These are phyloP conservation scores for Apeira syringaria DNA, from an alignment of 2,888 invertebrate genomes.

Conservation along the genomic window DNA sequence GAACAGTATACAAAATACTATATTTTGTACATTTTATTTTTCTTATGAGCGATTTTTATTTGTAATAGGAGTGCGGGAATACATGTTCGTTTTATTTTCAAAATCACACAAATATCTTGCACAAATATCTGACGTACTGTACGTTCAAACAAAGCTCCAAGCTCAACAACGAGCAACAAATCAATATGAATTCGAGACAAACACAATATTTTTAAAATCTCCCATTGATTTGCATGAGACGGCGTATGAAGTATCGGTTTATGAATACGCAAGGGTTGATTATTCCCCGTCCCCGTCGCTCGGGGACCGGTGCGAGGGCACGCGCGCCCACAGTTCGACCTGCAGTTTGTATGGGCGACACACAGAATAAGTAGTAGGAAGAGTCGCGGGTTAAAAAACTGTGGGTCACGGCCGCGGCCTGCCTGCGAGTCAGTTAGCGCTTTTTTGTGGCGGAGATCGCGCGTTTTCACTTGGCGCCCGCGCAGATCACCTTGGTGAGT, in stretches of 20 bases:
- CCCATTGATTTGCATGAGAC: conserved; percentile 31
- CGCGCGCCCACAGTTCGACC: conserved; percentile 34
- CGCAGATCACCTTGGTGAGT: conserved; percentile 49
- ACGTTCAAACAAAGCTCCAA: not conserved
- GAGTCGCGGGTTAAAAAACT: conserved; percentile 61
- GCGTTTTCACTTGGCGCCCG: conserved; percentile 48
- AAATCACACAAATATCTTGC: too few relatives aligned
- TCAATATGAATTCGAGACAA: conserved; percentile 19
- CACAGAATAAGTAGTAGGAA: conserved; percentile 6
- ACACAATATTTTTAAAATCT: conserved; percentile 18
- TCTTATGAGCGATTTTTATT: too few relatives aligned
- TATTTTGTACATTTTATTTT: too few relatives aligned
- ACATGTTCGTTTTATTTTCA: too few relatives aligned
- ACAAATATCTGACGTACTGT: too few relatives aligned
- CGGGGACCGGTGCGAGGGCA: conserved; percentile 51
- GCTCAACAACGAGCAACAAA: conserved; percentile 1
- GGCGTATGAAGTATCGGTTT: conserved; percentile 52
- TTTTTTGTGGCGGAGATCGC: conserved; percentile 58
- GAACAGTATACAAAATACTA: too few relatives aligned
- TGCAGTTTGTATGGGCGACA: conserved; percentile 2
- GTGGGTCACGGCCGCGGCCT: conserved; percentile 61
- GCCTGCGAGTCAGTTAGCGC: conserved; percentile 54
- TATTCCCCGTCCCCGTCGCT: conserved; percentile 35
- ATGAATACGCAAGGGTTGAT: conserved; percentile 78
- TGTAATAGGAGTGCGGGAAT: too few relatives aligned